Conservation (phyloP, 2,888 invertebrate species). For the Digitonthophagus gazella region DNA sequence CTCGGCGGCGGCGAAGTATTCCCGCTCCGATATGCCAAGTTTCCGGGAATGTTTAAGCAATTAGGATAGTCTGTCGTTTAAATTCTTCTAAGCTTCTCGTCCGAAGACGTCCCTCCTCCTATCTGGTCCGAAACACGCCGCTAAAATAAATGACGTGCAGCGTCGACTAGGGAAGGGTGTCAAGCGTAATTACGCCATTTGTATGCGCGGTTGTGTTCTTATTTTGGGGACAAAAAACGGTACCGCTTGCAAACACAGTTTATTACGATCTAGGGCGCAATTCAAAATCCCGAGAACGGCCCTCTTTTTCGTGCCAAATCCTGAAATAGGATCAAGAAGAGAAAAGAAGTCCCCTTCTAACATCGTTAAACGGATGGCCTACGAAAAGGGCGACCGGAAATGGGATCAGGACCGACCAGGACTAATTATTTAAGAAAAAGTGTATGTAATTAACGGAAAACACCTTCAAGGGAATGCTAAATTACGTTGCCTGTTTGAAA, state of each 20-base stretch:
- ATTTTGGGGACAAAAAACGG: neutral
- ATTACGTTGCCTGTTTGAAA: neutral
- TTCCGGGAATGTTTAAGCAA: constrained; percentile 5
- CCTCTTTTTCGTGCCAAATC: neutral
- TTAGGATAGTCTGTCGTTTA: constrained; percentile 3
- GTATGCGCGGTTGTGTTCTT: neutral
- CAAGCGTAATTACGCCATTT: neutral
- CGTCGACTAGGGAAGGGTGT: neutral
- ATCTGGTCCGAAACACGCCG: neutral
- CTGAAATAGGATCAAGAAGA: neutral
- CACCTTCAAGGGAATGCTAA: neutral
- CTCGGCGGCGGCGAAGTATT: neutral
- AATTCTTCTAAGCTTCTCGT: neutral
- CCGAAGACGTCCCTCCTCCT: neutral
- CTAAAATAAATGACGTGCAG: neutral
- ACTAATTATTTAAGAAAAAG: neutral
- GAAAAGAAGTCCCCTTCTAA: neutral
- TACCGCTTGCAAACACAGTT: neutral
- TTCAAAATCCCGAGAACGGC: neutral
- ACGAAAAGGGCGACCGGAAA: neutral
- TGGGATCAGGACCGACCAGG: neutral
- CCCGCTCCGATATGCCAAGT: neutral
- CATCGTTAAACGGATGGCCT: neutral
- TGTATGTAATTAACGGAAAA: neutral
- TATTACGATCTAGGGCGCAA: neutral